Percentiles rank a stretch among this genome's conserved stretches.
phyloP scores from a whole-genome alignment of 2,797 vertebrate species.

The Phrynocephalus forsythii region DNA sequence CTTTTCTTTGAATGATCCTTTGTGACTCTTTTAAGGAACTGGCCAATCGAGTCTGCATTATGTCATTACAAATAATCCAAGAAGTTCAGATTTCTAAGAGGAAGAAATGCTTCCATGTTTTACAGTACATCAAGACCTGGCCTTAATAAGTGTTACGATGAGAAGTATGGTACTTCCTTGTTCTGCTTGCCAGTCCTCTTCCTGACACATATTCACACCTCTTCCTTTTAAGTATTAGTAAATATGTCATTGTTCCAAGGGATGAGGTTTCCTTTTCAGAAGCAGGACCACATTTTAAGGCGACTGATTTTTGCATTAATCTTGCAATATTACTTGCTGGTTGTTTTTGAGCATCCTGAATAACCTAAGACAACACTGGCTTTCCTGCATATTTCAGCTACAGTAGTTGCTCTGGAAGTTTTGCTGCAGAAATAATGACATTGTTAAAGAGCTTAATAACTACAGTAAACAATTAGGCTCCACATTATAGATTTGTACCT shows the following conservation, averaged over 20 bases:
- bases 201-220: neutral
- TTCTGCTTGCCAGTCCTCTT: neutral
- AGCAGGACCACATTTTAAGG: neutral
- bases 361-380: neutral
- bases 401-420: neutral
- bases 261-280: neutral
- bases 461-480: neutral
- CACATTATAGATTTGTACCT: no score
- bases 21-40: neutral
- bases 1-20: no score
- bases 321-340: neutral
- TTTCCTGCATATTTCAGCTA: neutral
- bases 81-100: constrained; percentile 20
- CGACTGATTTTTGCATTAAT: neutral
- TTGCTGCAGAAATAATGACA: neutral
- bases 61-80: constrained; percentile 30
- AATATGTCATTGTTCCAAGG: neutral
- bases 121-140: neutral
- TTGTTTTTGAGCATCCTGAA: neutral
- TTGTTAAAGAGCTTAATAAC: neutral
- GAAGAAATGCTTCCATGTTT: constrained; percentile 25
- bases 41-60: constrained; percentile 1
- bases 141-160: neutral
- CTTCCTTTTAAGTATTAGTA: neutral
- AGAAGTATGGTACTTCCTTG: neutral